Percentiles rank a stretch among this genome's conserved stretches.
Evolutionary conservation across 2,113 vertebrate genomes (phyloP).

Genomic region (Nansenia antarctica): DNA sequence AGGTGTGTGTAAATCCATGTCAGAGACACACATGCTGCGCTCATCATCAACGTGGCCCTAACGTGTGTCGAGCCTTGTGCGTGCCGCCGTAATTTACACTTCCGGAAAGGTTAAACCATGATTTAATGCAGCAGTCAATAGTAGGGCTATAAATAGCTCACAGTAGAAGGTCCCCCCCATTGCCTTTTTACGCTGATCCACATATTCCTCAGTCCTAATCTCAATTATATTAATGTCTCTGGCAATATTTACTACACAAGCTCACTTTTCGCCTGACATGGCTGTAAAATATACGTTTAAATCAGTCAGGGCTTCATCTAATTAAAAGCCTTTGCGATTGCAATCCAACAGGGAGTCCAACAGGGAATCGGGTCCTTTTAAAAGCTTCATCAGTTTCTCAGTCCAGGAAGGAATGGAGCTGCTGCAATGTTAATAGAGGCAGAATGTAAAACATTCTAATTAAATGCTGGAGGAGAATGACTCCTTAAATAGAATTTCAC

Average conservation of each 20-base stretch:
- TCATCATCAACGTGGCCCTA: slow-evolving; percentile 33
- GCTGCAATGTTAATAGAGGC: slow-evolving; percentile 56
- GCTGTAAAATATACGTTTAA: slow-evolving; percentile 70
- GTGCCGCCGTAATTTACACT: slow-evolving; percentile 64
- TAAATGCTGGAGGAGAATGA: slow-evolving; percentile 45
- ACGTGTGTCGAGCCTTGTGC: slow-evolving; percentile 28
- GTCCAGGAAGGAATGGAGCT: slow-evolving; percentile 22
- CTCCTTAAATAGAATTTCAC: no score
- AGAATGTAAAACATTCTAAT: slow-evolving; percentile 64
- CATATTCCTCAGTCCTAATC: slow-evolving; percentile 66
- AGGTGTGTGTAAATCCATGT: not conserved
- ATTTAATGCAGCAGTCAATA: slow-evolving; percentile 69
- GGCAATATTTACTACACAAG: slow-evolving; percentile 68
- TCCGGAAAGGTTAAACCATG: slow-evolving; percentile 61
- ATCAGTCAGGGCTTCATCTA: slow-evolving; percentile 70
- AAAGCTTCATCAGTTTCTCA: slow-evolving; percentile 61
- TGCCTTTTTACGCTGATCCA: slow-evolving; percentile 57
- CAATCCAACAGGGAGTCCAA: slow-evolving; percentile 70
- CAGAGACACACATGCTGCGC: slow-evolving; percentile 11
- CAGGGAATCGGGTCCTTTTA: slow-evolving; percentile 60
- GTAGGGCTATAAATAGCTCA: slow-evolving; percentile 66
- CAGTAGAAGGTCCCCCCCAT: slow-evolving; percentile 48
- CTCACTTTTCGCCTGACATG: slow-evolving; percentile 64
- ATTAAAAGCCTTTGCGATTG: slow-evolving; percentile 73
- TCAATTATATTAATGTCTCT: slow-evolving; percentile 71